Conservation (phyloP, 2,888 invertebrate species). For the Euphydryas editha region DNA sequence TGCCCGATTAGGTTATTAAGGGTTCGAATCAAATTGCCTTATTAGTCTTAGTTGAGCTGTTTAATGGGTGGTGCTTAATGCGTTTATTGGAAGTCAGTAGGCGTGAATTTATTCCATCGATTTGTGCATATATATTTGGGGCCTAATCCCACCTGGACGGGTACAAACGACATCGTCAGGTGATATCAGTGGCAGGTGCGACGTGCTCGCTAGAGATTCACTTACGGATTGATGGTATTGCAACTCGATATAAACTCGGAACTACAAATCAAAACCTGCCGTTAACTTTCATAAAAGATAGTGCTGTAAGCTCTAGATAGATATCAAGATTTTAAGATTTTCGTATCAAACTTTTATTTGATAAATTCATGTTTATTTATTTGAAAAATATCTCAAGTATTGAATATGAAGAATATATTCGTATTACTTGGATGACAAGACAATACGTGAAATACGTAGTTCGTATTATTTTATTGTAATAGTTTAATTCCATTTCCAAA, state of each 20-base stretch:
- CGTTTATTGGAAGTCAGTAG: constrained; percentile 42
- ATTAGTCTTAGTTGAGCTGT: constrained; percentile 14
- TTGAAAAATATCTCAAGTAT: background rate
- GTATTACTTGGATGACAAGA: no score
- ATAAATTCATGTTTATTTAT: background rate
- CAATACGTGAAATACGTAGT: no score
- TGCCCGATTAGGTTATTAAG: constrained; percentile 1
- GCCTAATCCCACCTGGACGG: constrained; percentile 64
- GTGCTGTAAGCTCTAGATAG: background rate
- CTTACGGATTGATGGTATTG: constrained; percentile 73
- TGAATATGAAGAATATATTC: no score
- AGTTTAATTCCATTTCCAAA: no score
- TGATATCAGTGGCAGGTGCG: constrained; percentile 72
- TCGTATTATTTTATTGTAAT: no score
- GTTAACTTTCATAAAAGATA: constrained; percentile 24
- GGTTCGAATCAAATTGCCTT: constrained; percentile 18
- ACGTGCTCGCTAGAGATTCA: constrained; percentile 63
- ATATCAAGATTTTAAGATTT: constrained; percentile 9
- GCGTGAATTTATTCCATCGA: constrained; percentile 60
- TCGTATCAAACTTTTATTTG: background rate
- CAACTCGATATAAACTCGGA: constrained; percentile 59
- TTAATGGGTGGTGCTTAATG: constrained; percentile 12
- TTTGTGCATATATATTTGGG: constrained; percentile 52
- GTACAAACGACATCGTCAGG: constrained; percentile 74
- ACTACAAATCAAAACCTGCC: constrained; percentile 57